Evolutionary conservation across 2,113 vertebrate genomes (phyloP).

Genomic region (Hemibagrus wyckioides): DNA sequence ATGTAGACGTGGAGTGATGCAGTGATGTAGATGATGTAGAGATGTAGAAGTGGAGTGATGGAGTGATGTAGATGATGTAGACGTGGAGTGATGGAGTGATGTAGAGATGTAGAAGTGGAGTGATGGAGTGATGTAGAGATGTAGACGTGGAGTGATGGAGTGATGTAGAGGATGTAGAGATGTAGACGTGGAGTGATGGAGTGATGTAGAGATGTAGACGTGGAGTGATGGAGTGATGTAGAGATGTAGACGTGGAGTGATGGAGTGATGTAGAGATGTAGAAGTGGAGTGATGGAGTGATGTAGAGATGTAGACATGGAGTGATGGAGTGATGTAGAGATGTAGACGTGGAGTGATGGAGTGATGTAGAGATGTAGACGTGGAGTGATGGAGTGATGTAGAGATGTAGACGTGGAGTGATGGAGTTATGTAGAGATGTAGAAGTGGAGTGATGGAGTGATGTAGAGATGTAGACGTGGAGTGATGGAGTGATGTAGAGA

Average conservation of each 20-base stretch:
- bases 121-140: too few relatives aligned
- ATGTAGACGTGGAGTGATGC: not conserved
- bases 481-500: not conserved
- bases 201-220: too few relatives aligned
- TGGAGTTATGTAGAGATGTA: not conserved
- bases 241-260: not conserved
- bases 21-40: not conserved
- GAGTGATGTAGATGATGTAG: too few relatives aligned
- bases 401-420: not conserved
- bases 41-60: not conserved
- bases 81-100: not conserved
- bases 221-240: too few relatives aligned
- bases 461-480: too few relatives aligned
- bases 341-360: not conserved
- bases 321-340: not conserved
- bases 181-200: not conserved
- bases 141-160: not conserved
- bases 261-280: not conserved
- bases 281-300: not conserved
- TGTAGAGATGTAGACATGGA: too few relatives aligned
- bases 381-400: too few relatives aligned
- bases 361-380: too few relatives aligned
- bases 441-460: not conserved
- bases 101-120: not conserved
- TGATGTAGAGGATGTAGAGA: not conserved